Conservation (phyloP, 2,888 invertebrate species). For the Amblyjoppa fuscipennis region DNA sequence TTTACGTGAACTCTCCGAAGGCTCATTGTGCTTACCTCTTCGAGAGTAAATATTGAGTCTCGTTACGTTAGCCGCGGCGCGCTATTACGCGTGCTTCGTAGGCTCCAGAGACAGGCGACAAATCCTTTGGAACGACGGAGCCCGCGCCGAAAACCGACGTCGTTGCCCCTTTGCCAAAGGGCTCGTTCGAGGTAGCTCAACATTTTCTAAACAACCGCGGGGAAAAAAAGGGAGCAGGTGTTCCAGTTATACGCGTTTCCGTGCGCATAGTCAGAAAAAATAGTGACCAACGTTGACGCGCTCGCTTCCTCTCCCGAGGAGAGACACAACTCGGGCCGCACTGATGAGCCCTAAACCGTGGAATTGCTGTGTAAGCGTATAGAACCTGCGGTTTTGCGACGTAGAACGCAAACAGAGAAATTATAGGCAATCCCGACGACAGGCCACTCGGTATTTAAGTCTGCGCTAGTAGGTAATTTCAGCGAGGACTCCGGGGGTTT, state of each 20-base stretch:
- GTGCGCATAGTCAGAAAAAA: slow-evolving; percentile 31
- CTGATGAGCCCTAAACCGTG: slow-evolving; percentile 39
- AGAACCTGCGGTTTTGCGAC: slow-evolving; percentile 58
- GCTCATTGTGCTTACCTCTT: slow-evolving; percentile 70
- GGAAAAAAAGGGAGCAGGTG: slow-evolving; percentile 49
- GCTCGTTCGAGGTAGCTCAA: slow-evolving; percentile 36
- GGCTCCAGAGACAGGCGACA: slow-evolving; percentile 35
- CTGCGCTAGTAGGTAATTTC: slow-evolving; percentile 60
- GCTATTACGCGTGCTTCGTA: slow-evolving; percentile 49
- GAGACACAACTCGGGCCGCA: slow-evolving; percentile 26
- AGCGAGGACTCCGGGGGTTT: slow-evolving; percentile 48
- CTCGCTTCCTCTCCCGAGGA: slow-evolving; percentile 5
- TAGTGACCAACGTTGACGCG: slow-evolving; percentile 37
- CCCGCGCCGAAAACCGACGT: slow-evolving; percentile 9
- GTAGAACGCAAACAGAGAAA: slow-evolving; percentile 70
- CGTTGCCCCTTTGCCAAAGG: slow-evolving; percentile 12
- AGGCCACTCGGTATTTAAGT: slow-evolving; percentile 61
- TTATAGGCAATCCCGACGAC: slow-evolving; percentile 66
- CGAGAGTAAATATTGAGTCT: slow-evolving; percentile 80
- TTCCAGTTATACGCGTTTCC: slow-evolving; percentile 38
- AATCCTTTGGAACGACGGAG: slow-evolving; percentile 37
- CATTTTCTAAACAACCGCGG: slow-evolving; percentile 35
- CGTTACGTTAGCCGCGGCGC: slow-evolving; percentile 71
- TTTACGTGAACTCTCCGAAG: slow-evolving; percentile 65
- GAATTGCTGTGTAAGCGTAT: slow-evolving; percentile 44